Conservation (phyloP, 37 sponge, comb jelly and placozoan genomes). For the Tethya wilhelma region DNA sequence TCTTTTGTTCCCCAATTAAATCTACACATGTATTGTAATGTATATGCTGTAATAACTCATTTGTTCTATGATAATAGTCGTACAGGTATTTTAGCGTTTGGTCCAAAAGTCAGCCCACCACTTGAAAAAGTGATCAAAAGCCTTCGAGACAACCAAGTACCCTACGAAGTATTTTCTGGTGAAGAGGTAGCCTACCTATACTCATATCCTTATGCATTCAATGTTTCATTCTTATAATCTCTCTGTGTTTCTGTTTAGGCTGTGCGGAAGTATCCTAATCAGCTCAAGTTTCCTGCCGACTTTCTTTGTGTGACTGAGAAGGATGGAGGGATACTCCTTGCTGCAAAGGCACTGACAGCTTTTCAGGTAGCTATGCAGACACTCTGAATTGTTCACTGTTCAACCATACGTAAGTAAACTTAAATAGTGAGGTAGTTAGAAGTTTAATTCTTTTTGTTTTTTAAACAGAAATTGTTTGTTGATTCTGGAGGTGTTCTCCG, state of each 20-base stretch:
- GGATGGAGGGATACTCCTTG: slow-evolving; percentile 66
- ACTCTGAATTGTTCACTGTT: not conserved
- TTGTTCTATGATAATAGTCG: too few species aligned
- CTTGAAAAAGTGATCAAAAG: slow-evolving; percentile 1
- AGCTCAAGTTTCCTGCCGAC: slow-evolving; percentile 62
- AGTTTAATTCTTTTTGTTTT: not conserved
- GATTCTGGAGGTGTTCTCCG: slow-evolving; percentile 61
- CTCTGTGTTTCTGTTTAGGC: slow-evolving; percentile 2
- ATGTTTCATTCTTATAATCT: not conserved
- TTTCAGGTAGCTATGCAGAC: slow-evolving; percentile 53
- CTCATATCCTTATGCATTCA: not conserved
- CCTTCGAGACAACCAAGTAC: slow-evolving; percentile 3
- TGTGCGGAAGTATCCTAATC: slow-evolving; percentile 37
- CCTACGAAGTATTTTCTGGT: slow-evolving; percentile 46
- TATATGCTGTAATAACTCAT: too few species aligned
- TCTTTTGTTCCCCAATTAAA: too few species aligned
- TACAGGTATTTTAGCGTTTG: slow-evolving; percentile 67
- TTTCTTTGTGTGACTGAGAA: slow-evolving; percentile 67
- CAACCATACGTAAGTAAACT: too few species aligned
- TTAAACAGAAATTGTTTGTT: slow-evolving; percentile 73
- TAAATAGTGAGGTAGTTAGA: not conserved
- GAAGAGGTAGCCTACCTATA: slow-evolving; percentile 16
- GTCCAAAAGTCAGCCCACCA: slow-evolving; percentile 7
- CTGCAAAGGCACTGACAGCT: slow-evolving; percentile 54
- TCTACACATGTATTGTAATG: too few species aligned